Evolutionary conservation across 2,888 invertebrate species (phyloP).

Genomic region (Aporophyla lueneburgensis): DNA sequence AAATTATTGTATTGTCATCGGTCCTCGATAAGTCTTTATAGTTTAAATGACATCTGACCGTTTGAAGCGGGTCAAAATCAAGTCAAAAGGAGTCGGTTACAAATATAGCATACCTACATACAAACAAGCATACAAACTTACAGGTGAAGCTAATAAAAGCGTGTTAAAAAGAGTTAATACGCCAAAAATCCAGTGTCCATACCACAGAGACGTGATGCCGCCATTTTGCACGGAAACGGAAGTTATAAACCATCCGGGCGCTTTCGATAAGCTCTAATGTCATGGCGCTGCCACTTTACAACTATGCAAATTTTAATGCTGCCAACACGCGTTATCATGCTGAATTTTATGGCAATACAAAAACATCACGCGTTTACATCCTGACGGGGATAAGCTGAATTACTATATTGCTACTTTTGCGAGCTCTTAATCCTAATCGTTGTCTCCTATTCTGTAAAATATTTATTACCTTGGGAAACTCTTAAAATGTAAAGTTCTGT

Average conservation of each 20-base stretch:
- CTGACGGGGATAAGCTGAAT: not conserved
- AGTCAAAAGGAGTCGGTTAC: too few relatives aligned
- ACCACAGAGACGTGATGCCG: slow-evolving; percentile 44
- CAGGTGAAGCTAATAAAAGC: too few relatives aligned
- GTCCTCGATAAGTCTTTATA: too few relatives aligned
- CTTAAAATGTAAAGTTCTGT: too few relatives aligned
- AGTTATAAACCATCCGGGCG: slow-evolving; percentile 73
- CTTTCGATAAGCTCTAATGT: slow-evolving; percentile 75
- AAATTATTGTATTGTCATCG: too few relatives aligned
- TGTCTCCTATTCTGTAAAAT: too few relatives aligned
- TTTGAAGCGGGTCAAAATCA: too few relatives aligned
- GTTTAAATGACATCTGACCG: too few relatives aligned
- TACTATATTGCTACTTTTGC: not conserved
- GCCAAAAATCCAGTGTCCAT: slow-evolving; percentile 55
- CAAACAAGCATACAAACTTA: too few relatives aligned
- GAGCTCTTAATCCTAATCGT: too few relatives aligned
- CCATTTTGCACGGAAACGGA: slow-evolving; percentile 71
- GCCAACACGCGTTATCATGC: slow-evolving; percentile 48
- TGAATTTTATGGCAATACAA: slow-evolving; percentile 32
- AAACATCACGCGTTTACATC: slow-evolving; percentile 15
- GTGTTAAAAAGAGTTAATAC: slow-evolving; percentile 5
- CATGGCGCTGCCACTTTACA: slow-evolving; percentile 61
- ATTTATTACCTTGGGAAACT: too few relatives aligned
- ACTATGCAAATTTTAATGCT: slow-evolving; percentile 69
- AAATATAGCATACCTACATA: too few relatives aligned